Evolutionary conservation across 2,888 invertebrate species (phyloP), one percentile per base, ranked within the genome.

Genomic region (Acanthopleura granulata): DNA sequence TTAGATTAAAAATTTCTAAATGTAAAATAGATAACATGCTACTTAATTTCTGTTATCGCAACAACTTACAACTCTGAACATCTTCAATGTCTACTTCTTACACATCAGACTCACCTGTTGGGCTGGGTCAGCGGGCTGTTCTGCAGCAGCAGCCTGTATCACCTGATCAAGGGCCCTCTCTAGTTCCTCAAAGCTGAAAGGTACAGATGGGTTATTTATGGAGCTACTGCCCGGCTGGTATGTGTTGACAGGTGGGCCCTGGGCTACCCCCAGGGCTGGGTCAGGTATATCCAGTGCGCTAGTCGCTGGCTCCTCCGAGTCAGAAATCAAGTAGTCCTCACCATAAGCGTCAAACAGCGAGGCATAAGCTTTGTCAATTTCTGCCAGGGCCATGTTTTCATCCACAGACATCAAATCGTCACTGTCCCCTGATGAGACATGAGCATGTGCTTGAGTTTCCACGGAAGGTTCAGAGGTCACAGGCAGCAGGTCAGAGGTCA

Each of bases 401-500:
- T 57, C 22, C 57, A 57, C 57, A 57, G 57, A 57, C 22, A 57
- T 57, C n/a, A 57, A 4, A 12, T 57, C 57, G 12, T 57, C 57
- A 40, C 40, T 40, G 40, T 40, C 40, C 40, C 40, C 40, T 40
- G 40, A 40, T 40, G 40, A 40, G 40, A 40, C 40, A 40, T 40
- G 40, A 9, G 40, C 9, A 9, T 40, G 40, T 40, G 40, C 40
- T 40, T 40, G 40, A 6, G 40, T 40, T 9, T 40, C 40, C 40
- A 40, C 4, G 3, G 40, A 40, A 6, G 40, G 40, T 3, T 40
- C 40, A 40, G 40, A 40, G 40, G 40, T 40, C 40, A 40, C 4
- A 16, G 78, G 78, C 16, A 79, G 79, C 71, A 79, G 80, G 51
- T 66, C 75, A 0, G 80, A 76, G 61, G 71, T 81, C 80, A 77